Evolutionary conservation across 2,113 vertebrate species (phyloP).

Genomic region (Sander lucioperca): DNA sequence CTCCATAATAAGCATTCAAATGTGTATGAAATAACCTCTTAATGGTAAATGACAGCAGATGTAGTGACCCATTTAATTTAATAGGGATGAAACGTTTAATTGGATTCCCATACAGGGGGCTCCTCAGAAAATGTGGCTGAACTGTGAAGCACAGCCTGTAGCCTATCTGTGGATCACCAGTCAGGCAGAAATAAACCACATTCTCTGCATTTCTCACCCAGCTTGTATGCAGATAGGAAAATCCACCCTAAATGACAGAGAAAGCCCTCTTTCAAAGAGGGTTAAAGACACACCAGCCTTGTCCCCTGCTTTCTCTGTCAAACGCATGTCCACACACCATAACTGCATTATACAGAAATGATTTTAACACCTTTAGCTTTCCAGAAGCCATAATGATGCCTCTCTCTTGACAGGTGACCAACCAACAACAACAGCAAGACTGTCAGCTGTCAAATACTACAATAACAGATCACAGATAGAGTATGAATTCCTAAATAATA

Average conservation of each 20-base stretch:
- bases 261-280: slow-evolving; percentile 23
- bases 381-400: neutral
- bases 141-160: neutral
- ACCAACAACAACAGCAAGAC: neutral
- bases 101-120: neutral
- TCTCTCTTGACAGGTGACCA: slow-evolving; percentile 13
- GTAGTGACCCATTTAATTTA: neutral
- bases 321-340: neutral
- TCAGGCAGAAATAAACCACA: slow-evolving; percentile 10
- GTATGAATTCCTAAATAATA: neutral
- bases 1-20: neutral
- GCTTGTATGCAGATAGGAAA: neutral
- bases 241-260: neutral
- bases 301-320: slow-evolving; percentile 3
- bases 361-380: neutral
- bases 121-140: neutral
- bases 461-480: neutral
- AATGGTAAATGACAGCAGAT: neutral
- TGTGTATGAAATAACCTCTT: neutral
- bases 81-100: slow-evolving; percentile 5
- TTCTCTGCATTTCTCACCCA: slow-evolving; percentile 4
- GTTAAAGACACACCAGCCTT: slow-evolving; percentile 24
- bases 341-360: neutral
- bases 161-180: neutral
- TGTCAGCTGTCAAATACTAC: slow-evolving; percentile 14